These are phyloP conservation scores for Mus musculus DNA, from an alignment of 2,113 vertebrate genomes.

Conservation along the genomic window DNA sequence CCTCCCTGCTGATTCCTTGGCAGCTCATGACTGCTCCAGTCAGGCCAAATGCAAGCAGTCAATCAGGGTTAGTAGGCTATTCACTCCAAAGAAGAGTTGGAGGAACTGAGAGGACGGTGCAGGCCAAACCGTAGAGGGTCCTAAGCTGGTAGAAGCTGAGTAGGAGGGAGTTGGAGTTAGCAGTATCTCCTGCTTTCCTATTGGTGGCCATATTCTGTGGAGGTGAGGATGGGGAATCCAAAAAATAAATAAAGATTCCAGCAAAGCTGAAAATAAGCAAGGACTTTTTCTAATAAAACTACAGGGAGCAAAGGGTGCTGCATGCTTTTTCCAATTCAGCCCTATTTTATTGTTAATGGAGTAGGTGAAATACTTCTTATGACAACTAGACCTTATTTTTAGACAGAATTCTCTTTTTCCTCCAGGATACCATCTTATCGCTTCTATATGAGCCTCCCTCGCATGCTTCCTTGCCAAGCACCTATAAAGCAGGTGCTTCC, in stretches of 20 bases:
- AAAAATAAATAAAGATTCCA: constrained; percentile 7
- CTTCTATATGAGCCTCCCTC: neutral
- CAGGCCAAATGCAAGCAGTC: constrained; percentile 44
- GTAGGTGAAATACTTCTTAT: neutral
- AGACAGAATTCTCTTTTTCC: neutral
- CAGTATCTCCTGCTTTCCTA: neutral
- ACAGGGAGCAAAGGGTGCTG: neutral
- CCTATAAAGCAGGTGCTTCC: neutral
- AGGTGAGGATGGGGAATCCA: neutral
- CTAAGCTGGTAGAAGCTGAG: neutral
- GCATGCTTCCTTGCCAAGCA: neutral
- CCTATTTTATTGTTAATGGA: constrained; percentile 15
- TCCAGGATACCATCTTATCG: neutral
- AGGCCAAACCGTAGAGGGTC: neutral
- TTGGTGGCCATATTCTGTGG: neutral
- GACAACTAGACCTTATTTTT: constrained; percentile 47
- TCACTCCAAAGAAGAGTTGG: constrained; percentile 16
- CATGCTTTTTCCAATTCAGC: neutral
- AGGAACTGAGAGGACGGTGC: neutral
- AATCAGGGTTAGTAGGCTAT: neutral
- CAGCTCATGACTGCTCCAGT: neutral
- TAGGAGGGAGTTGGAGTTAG: neutral
- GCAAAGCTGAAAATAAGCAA: constrained; percentile 24
- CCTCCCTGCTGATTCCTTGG: constrained; percentile 68
- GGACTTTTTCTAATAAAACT: constrained; percentile 13